These are phyloP conservation scores for Artibeus lituratus DNA, from an alignment of 2,797 vertebrate species.

Conservation along the genomic window DNA sequence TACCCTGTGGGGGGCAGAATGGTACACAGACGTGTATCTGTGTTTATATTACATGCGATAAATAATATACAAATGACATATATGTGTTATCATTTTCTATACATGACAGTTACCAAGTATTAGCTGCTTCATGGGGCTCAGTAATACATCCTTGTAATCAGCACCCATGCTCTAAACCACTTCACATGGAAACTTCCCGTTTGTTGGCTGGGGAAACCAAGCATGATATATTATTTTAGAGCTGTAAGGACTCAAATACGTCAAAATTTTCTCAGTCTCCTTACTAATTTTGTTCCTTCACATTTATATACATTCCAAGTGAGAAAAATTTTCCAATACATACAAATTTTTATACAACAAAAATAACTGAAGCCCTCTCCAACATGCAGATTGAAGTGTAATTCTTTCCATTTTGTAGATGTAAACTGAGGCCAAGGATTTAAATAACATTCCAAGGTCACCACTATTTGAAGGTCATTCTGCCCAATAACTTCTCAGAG, in stretches of 20 bases:
- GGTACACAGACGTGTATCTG: not conserved
- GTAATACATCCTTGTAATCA: not conserved
- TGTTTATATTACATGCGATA: not conserved
- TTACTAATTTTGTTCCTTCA: not conserved
- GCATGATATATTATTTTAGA: not conserved
- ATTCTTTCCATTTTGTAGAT: not conserved
- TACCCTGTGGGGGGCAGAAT: not conserved
- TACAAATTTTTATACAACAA: not conserved
- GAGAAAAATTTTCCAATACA: not conserved
- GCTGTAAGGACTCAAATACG: not conserved
- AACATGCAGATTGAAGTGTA: not conserved
- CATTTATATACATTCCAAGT: not conserved
- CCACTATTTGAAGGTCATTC: not conserved
- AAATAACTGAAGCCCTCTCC: not conserved
- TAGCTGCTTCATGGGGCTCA: not conserved
- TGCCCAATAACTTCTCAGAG: not conserved
- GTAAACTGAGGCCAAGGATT: not conserved
- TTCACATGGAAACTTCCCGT: too few species aligned
- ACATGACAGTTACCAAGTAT: too few species aligned
- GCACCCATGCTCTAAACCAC: not conserved
- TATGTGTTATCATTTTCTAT: too few species aligned
- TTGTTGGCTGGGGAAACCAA: too few species aligned
- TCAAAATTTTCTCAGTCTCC: not conserved
- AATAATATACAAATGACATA: not conserved
- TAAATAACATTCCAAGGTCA: not conserved